Base-by-base conservation (phyloP, 2,888 invertebrate species). In the Himalopsyche anomala region DNA sequence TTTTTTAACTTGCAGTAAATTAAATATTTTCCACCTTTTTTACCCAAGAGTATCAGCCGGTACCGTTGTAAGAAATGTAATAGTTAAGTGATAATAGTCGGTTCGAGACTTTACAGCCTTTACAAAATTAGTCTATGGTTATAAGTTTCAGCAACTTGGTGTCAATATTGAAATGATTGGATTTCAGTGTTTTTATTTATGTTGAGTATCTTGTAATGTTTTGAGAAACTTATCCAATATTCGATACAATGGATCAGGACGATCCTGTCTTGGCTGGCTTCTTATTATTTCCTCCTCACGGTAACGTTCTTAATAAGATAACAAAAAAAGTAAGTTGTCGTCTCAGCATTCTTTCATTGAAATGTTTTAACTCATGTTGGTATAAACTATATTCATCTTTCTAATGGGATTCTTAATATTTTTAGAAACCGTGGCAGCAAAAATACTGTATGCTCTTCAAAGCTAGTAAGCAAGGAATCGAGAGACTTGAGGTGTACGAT, bases 361-460 rank as follows among this genome's bases (percentile, higher is more conserved):
- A 69, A 84, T 51, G 51, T 51, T 51, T 15, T 15, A 15, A 15
- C 51, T 51, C 8, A 15, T 15, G 15, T 51, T 51, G 8, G 15
- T 54, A n/a, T 84, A 83, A 83, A 85, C 79, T 82, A 83, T 55
- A 56, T 80, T 15, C 19, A 40, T 80, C 81, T 79, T 62, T 83
- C 55, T 86, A 55, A 40, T 80, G 38, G 5, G 0, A 51, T 51
- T 51, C 15, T 6, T 3, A 51, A 79, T 87, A 11, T 88, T 94
- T 94, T 87, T 93, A 97, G 97, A 97, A 97, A 96, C 94, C 96
- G 82, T 96, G 97, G 96, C 96, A 96, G 90, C 96, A 95, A 89
- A 96, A 95, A 90, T 95, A 94, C 90, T 96, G 96, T 90, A 94
- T 96, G 89, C 92, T 98, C 42, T 97, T 96, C 90, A 96, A 95